These are phyloP conservation scores for Alcedo atthis DNA, from an alignment of 2,797 vertebrate genomes.

Conservation along the genomic window DNA sequence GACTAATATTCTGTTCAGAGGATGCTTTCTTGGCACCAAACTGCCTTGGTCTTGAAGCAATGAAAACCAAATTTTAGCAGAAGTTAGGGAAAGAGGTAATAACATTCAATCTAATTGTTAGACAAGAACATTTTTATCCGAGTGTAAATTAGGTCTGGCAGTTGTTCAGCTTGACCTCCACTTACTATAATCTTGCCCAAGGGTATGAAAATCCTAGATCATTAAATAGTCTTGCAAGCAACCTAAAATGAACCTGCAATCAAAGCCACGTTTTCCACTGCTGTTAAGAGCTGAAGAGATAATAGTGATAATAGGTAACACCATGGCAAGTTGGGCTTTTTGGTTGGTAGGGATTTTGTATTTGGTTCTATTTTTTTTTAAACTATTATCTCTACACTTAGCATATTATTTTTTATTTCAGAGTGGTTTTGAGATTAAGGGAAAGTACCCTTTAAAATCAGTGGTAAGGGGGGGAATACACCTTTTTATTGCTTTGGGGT, in stretches of 20 bases:
- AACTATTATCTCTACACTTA: background rate
- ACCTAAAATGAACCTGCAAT: slow-evolving; percentile 33
- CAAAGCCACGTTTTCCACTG: background rate
- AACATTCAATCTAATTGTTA: slow-evolving; percentile 39
- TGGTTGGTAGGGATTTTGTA: background rate
- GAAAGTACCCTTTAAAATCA: background rate
- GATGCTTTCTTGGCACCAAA: background rate
- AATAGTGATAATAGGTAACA: background rate
- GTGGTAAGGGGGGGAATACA: background rate
- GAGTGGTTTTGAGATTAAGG: background rate
- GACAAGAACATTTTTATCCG: slow-evolving; percentile 38
- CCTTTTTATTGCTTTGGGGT: too few relatives aligned
- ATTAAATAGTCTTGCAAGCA: slow-evolving; percentile 61
- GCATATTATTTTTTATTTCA: background rate
- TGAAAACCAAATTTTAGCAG: background rate
- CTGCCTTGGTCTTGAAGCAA: background rate
- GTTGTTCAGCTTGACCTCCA: slow-evolving; percentile 66
- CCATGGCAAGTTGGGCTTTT: rapidly evolving
- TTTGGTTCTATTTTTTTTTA: background rate
- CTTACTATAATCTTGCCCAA: slow-evolving; percentile 59
- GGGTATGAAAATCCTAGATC: slow-evolving; percentile 66
- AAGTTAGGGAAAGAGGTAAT: slow-evolving; percentile 13
- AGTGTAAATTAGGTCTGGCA: slow-evolving; percentile 54
- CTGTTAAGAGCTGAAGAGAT: background rate
- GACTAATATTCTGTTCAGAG: background rate